Conservation (phyloP, 2,113 vertebrate species). For the Anser cygnoides region DNA sequence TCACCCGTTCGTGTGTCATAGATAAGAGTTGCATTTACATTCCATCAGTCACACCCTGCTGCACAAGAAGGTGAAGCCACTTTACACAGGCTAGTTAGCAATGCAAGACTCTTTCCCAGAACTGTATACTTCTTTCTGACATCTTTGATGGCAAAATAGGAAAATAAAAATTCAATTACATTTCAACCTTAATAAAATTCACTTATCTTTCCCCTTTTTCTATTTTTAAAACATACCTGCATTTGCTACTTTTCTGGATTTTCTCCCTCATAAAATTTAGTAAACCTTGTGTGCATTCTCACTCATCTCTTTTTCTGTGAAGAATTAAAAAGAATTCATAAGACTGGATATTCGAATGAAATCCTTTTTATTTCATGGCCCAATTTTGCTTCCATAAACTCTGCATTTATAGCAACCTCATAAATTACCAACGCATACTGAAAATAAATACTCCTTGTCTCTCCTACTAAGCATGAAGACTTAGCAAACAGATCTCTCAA, state of each 20-base stretch:
- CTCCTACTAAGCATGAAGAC: conserved; percentile 31
- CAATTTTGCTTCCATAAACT: conserved; percentile 52
- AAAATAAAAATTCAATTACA: conserved; percentile 38
- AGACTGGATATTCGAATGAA: conserved; percentile 56
- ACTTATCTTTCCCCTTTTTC: conserved; percentile 41
- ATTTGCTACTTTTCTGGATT: conserved; percentile 4
- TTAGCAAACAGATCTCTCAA: conserved; percentile 60
- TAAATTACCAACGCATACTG: conserved; percentile 46
- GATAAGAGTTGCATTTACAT: conserved; percentile 58
- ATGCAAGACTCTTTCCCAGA: conserved; percentile 36
- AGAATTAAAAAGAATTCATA: conserved; percentile 69
- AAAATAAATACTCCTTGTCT: conserved; percentile 64
- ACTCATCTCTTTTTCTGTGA: conserved; percentile 40
- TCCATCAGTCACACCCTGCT: conserved; percentile 29
- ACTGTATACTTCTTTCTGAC: conserved; percentile 40
- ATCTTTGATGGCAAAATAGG: conserved; percentile 39
- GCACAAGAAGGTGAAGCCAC: conserved; percentile 28
- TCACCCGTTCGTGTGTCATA: conserved; percentile 15
- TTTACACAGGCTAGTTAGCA: conserved; percentile 30
- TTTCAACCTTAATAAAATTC: conserved; percentile 47
- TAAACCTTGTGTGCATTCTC: conserved; percentile 3
- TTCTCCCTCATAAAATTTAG: conserved; percentile 38
- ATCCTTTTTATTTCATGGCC: conserved; percentile 52
- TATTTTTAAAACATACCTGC: conserved; percentile 44
- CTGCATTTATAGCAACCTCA: conserved; percentile 49